Conservation (phyloP, 2,888 invertebrate genomes). For the Mythimna loreyi region DNA sequence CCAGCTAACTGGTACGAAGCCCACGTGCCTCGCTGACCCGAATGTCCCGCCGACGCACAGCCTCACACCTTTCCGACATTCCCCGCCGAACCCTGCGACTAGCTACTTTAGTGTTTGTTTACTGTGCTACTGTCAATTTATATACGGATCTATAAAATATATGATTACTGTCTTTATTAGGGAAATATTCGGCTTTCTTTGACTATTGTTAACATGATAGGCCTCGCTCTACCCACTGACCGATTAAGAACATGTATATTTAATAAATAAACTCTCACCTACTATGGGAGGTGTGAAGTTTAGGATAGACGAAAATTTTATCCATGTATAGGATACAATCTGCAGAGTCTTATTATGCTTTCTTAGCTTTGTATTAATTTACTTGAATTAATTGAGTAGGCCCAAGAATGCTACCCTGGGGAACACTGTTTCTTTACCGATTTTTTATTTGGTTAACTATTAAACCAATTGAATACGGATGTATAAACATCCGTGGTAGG, state of each 20-base stretch:
- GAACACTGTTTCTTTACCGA: background rate
- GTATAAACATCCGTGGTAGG: background rate
- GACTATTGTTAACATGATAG: background rate
- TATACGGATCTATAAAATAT: conserved; percentile 6
- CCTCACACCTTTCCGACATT: conserved; percentile 68
- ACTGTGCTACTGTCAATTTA: conserved; percentile 28
- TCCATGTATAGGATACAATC: too few species aligned
- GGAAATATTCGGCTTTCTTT: background rate
- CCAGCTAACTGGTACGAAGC: conserved; percentile 64
- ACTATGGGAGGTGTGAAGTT: background rate
- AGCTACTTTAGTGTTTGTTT: conserved; percentile 43
- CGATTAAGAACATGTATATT: background rate
- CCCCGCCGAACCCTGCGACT: conserved; percentile 51
- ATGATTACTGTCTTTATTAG: background rate
- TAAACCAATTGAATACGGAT: background rate
- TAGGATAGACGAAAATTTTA: background rate
- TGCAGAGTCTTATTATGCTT: too few species aligned
- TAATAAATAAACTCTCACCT: conserved; percentile 4
- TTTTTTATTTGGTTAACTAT: background rate
- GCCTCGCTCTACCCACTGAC: background rate
- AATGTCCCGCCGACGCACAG: conserved; percentile 78
- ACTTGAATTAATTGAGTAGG: background rate
- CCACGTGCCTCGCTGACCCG: conserved; percentile 78
- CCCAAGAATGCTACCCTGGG: background rate
- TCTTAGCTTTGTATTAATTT: background rate